phyloP scores from a whole-genome alignment of 2,113 vertebrate genomes.

The Serilophus lunatus region DNA sequence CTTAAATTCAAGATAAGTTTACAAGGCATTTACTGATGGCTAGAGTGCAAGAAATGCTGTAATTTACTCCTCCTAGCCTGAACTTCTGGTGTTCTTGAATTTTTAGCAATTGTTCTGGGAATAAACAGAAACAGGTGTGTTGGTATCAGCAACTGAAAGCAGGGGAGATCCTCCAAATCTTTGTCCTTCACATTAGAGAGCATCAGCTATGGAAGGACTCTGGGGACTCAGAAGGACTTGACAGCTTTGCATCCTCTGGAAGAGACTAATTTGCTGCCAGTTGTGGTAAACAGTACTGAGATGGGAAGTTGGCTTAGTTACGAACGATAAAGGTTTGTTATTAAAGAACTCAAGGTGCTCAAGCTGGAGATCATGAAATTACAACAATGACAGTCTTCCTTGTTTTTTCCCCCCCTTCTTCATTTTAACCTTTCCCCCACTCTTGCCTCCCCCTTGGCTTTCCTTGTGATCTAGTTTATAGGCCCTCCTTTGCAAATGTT shows the following conservation, averaged over 20 bases:
- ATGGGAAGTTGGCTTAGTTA: not conserved
- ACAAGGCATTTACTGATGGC: not conserved
- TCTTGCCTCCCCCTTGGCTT: not conserved
- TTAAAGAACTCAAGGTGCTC: not conserved
- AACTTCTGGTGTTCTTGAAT: not conserved
- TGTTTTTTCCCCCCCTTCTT: not conserved
- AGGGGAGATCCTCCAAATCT: not conserved
- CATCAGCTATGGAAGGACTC: not conserved
- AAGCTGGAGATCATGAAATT: not conserved
- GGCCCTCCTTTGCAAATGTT: not conserved
- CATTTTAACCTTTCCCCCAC: rapidly evolving
- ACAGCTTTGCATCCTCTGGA: not conserved
- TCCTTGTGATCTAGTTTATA: not conserved
- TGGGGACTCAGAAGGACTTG: not conserved
- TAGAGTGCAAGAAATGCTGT: not conserved
- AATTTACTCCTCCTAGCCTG: not conserved
- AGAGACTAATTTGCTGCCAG: not conserved
- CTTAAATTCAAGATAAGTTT: not conserved
- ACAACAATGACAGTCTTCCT: not conserved
- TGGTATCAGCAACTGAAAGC: not conserved
- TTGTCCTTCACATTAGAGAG: not conserved
- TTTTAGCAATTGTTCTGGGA: not conserved
- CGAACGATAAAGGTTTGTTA: not conserved
- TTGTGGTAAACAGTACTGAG: not conserved
- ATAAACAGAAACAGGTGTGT: not conserved